Evolutionary conservation across 2,797 vertebrate genomes (phyloP).

Genomic region (Rhinatrema bivittatum): DNA sequence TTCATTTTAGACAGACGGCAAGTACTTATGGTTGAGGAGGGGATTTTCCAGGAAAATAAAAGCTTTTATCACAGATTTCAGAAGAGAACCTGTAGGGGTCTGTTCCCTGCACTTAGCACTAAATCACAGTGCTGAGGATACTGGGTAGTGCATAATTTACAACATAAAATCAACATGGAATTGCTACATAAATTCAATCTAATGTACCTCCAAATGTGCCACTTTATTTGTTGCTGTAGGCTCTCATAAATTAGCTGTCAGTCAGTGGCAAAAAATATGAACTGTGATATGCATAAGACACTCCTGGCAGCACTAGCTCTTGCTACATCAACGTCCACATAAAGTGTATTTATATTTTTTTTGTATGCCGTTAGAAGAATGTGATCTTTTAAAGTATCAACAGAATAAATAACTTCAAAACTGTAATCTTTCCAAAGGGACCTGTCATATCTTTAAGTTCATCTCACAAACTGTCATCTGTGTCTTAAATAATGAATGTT

Average conservation of each 20-base stretch:
- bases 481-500: not conserved
- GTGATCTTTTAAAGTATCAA: constrained; percentile 8
- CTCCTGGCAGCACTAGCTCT: not conserved
- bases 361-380: not conserved
- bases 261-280: not conserved
- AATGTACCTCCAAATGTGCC: not conserved
- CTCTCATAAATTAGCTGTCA: not conserved
- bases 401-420: not conserved
- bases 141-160: not conserved
- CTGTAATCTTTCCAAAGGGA: constrained; percentile 1
- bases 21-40: too few species aligned
- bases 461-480: constrained; percentile 2
- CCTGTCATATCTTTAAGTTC: not conserved
- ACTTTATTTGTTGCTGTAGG: not conserved
- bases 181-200: not conserved
- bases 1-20: constrained; percentile 1
- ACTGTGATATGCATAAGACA: not conserved
- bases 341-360: not conserved
- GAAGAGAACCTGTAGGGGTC: not conserved
- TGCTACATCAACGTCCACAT: not conserved
- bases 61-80: not conserved
- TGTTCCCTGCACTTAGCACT: not conserved
- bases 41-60: not conserved
- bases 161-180: not conserved
- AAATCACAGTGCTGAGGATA: constrained; percentile 7